Conservation (phyloP, 1,140 invertebrate genomes). For the Drosophila pachea region DNA sequence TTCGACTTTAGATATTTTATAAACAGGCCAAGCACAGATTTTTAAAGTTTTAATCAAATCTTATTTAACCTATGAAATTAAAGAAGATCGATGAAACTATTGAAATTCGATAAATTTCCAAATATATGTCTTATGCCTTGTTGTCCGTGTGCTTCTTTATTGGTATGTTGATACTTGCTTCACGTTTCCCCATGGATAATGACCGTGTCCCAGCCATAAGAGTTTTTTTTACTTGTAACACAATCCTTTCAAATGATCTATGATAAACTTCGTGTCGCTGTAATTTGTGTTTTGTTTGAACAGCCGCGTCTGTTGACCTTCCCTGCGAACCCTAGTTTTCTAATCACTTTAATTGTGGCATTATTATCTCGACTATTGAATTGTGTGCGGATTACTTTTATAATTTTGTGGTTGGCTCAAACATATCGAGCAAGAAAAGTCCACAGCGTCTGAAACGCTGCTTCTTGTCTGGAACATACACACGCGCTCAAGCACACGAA, state of each 20-base stretch:
- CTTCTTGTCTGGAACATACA: constrained; percentile 50
- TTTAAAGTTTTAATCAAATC: too few species aligned
- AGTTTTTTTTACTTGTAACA: not conserved
- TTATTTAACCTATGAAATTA: too few species aligned
- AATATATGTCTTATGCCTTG: too few species aligned
- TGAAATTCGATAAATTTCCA: too few species aligned
- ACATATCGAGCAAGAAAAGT: constrained; percentile 28
- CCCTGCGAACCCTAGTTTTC: constrained; percentile 38
- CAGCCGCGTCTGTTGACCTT: constrained; percentile 29
- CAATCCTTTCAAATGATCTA: constrained; percentile 15
- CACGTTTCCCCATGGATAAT: not conserved
- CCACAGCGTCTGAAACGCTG: constrained; percentile 20
- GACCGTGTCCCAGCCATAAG: not conserved
- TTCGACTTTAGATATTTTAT: constrained; percentile 18
- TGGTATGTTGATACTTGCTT: too few species aligned
- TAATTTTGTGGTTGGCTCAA: constrained; percentile 43
- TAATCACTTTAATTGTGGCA: constrained; percentile 64
- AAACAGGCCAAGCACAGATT: not conserved
- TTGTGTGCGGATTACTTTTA: constrained; percentile 28
- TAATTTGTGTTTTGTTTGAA: constrained; percentile 25
- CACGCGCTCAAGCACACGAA: constrained; percentile 27
- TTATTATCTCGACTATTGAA: constrained; percentile 21
- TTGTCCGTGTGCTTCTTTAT: not conserved
- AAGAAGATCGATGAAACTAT: too few species aligned
- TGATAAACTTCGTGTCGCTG: not conserved